Conservation (phyloP, 1,140 invertebrate species). For the Melipona quadrifasciata region DNA sequence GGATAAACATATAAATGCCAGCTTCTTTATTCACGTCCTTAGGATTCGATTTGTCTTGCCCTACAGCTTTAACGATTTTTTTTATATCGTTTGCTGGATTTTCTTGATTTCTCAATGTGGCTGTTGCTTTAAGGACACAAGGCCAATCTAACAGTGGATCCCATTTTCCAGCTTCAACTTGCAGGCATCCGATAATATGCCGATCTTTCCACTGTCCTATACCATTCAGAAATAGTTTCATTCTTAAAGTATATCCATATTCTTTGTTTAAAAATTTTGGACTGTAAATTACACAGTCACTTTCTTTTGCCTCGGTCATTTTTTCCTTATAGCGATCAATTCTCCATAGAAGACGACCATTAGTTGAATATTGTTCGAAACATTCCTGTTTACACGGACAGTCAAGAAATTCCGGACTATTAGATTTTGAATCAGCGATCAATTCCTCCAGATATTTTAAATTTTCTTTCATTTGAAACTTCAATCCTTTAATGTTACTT, state of each 20-base stretch:
- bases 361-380: constrained; percentile 58
- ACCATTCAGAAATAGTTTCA: constrained; percentile 87
- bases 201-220: constrained; percentile 88
- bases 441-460: constrained; percentile 66
- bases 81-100: constrained; percentile 78
- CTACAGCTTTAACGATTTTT: constrained; percentile 81
- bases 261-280: constrained; percentile 86
- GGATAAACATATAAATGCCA: constrained; percentile 88
- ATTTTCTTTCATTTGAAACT: constrained; percentile 68
- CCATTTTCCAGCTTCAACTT: constrained; percentile 86
- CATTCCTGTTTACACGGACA: constrained; percentile 21
- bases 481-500: constrained; percentile 59
- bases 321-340: constrained; percentile 85
- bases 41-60: constrained; percentile 78
- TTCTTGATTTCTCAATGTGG: constrained; percentile 85
- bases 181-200: constrained; percentile 85
- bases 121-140: constrained; percentile 84
- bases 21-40: constrained; percentile 82
- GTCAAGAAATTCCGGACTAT: neutral
- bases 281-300: constrained; percentile 84
- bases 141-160: constrained; percentile 88
- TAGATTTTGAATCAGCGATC: constrained; percentile 30
- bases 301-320: constrained; percentile 85
- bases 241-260: constrained; percentile 87
- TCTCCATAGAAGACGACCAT: constrained; percentile 86